phyloP scores from a whole-genome alignment of 2,888 invertebrate species.

The Philaethria dido region DNA sequence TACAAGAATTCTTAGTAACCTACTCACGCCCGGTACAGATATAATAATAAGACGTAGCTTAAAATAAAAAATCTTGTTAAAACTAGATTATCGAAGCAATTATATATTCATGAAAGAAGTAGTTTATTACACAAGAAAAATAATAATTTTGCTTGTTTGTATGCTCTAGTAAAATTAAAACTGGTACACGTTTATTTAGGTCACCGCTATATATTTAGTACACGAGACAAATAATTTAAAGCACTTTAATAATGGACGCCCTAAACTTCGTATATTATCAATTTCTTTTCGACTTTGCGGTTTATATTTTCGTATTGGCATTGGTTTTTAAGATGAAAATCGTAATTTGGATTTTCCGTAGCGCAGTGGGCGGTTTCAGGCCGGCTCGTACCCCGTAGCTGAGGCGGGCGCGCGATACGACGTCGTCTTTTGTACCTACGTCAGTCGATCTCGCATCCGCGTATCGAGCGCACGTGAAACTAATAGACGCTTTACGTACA shows the following conservation, averaged over 20 bases:
- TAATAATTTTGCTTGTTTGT: constrained; percentile 16
- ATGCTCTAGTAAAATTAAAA: constrained; percentile 13
- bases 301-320: constrained; percentile 21
- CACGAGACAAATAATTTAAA: neutral
- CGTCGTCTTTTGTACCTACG: constrained; percentile 59
- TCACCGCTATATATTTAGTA: constrained; percentile 27
- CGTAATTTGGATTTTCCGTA: constrained; percentile 71
- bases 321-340: constrained; percentile 49
- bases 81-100: neutral
- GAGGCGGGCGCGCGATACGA: constrained; percentile 51
- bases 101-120: constrained; percentile 1
- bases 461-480: constrained; percentile 51
- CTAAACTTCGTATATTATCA: neutral
- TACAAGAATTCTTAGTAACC: too few relatives aligned
- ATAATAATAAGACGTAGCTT: neutral
- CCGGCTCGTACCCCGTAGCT: constrained; percentile 66
- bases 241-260: neutral
- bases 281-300: neutral
- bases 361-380: constrained; percentile 71
- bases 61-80: neutral
- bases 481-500: constrained; percentile 35
- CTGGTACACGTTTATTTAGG: constrained; percentile 32
- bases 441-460: constrained; percentile 69
- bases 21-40: too few relatives aligned
- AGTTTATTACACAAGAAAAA: constrained; percentile 2